These are phyloP conservation scores for Styela clava DNA, from an alignment of 23 tunicate genomes.

Conservation along the genomic window DNA sequence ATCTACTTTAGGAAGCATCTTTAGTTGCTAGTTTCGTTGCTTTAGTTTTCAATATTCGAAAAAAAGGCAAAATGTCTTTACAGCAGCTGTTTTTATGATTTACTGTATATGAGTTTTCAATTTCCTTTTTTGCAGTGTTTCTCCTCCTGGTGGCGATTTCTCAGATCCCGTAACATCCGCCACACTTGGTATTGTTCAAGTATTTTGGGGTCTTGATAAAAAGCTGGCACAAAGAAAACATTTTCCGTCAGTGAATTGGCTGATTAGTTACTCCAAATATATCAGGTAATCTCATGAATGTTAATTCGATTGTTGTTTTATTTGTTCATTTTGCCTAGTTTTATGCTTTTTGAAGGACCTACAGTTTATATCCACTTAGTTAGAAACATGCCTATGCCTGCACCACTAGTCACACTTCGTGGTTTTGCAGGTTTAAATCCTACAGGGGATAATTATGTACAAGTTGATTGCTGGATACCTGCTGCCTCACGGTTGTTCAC, in stretches of 20 bases:
- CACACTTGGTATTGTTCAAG: slow-evolving; percentile 98
- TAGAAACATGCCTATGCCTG: not conserved
- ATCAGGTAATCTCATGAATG: slow-evolving; percentile 38
- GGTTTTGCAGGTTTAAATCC: no score
- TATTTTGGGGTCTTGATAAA: slow-evolving; percentile 99
- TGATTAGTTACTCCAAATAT: slow-evolving; percentile 93
- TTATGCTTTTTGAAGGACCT: not conserved
- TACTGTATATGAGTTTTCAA: no score
- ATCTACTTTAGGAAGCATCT: no score
- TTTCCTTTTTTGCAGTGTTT: slow-evolving; percentile 59
- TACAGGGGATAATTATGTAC: no score
- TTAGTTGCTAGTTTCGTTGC: no score
- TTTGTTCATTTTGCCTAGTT: not conserved
- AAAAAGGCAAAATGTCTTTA: no score
- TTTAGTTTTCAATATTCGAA: no score
- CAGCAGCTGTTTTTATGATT: no score
- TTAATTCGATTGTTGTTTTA: not conserved
- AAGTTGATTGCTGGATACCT: no score
- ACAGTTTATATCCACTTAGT: not conserved
- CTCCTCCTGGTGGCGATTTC: slow-evolving; percentile 99
- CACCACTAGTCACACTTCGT: not conserved
- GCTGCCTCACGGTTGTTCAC: no score
- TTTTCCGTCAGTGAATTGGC: slow-evolving; percentile 99
- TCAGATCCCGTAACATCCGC: slow-evolving; percentile 99
- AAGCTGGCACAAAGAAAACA: slow-evolving; percentile 97